These are phyloP conservation scores for Polymixis lichenea DNA, from an alignment of 2,888 invertebrate genomes.

Conservation along the genomic window DNA sequence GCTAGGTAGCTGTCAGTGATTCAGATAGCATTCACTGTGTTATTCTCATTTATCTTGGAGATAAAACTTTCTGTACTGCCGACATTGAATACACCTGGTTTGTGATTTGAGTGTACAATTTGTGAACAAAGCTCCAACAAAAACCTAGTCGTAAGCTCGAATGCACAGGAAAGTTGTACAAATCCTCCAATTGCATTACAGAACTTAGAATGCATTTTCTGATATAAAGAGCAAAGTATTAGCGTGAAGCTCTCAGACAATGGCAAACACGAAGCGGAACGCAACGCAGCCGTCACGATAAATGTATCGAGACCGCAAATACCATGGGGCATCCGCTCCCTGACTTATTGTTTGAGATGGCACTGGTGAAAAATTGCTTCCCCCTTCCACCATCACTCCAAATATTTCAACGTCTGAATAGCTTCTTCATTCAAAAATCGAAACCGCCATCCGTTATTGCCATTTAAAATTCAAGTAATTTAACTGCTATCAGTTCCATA, in stretches of 20 bases:
- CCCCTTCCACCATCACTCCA: conserved; percentile 62
- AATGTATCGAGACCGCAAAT: conserved; percentile 85
- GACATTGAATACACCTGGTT: conserved; percentile 34
- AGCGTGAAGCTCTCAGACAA: conserved; percentile 85
- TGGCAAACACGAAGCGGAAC: conserved; percentile 83
- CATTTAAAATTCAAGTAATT: conserved; percentile 76
- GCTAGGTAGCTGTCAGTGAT: conserved; percentile 63
- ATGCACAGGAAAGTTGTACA: conserved; percentile 65
- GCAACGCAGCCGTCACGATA: conserved; percentile 78
- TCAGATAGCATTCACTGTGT: conserved; percentile 62
- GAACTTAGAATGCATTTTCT: conserved; percentile 79
- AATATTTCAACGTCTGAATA: conserved; percentile 68
- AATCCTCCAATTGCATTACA: conserved; percentile 76
- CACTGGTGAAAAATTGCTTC: conserved; percentile 81
- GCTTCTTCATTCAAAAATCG: conserved; percentile 55
- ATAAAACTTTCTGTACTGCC: conserved; percentile 56
- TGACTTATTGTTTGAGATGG: conserved; percentile 85
- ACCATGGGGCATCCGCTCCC: conserved; percentile 78
- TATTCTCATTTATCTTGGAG: conserved; percentile 63
- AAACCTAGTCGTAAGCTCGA: conserved; percentile 47
- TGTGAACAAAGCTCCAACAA: conserved; percentile 36
- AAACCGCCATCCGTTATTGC: conserved; percentile 49
- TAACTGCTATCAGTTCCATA: conserved; percentile 76
- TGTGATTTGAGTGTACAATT: conserved; percentile 21
- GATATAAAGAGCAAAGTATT: conserved; percentile 81